These are phyloP conservation scores for Pygoscelis adeliae DNA, from an alignment of 2,113 vertebrate genomes.

Conservation along the genomic window DNA sequence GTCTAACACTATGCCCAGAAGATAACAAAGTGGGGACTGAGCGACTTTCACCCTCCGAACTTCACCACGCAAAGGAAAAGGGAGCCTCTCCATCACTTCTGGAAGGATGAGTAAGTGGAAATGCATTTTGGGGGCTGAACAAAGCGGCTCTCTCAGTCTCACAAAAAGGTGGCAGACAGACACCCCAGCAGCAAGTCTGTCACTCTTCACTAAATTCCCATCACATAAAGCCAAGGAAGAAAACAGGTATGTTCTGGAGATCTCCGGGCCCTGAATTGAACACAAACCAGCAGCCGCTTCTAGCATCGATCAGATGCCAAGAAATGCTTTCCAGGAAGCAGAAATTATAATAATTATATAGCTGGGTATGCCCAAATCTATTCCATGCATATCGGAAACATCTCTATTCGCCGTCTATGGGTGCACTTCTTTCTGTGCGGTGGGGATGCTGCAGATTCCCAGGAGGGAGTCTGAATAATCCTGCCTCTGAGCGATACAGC, in stretches of 20 bases:
- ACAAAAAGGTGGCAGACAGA: not conserved
- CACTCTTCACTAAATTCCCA: not conserved
- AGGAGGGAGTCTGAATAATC: not conserved
- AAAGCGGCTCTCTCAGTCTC: not conserved
- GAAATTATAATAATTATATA: not conserved
- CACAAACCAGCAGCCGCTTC: not conserved
- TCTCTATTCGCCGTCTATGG: not conserved
- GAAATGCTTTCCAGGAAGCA: not conserved
- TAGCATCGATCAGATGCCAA: not conserved
- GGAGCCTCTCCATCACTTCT: not conserved
- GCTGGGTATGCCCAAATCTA: not conserved
- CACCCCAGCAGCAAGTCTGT: not conserved
- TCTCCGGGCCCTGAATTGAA: not conserved
- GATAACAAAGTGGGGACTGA: not conserved
- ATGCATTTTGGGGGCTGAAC: not conserved
- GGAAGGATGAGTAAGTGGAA: not conserved
- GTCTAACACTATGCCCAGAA: not conserved
- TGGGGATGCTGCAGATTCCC: not conserved
- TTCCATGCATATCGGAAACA: not conserved
- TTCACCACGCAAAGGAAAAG: not conserved
- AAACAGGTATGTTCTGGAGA: not conserved
- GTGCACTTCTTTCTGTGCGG: not conserved
- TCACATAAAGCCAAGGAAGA: not conserved
- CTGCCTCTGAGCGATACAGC: accelerated
- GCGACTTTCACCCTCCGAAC: not conserved